These are phyloP conservation scores for Cecidostiba fungosa DNA, from an alignment of 2,888 invertebrate species.

Conservation along the genomic window DNA sequence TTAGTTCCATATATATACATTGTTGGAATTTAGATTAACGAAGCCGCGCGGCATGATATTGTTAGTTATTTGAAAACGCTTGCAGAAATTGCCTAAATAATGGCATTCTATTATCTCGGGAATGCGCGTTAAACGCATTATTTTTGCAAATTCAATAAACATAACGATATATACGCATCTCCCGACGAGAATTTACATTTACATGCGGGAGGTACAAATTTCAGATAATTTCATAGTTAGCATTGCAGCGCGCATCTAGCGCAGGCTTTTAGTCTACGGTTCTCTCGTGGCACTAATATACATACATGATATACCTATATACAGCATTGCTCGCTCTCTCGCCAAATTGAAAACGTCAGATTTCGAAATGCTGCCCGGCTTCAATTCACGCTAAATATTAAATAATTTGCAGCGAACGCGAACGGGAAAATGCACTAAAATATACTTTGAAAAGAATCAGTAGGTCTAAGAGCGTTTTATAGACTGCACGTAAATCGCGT, in stretches of 20 bases:
- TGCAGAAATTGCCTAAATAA: no score
- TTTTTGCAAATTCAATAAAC: neutral
- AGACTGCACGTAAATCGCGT: no score
- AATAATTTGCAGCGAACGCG: no score
- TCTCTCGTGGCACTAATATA: neutral
- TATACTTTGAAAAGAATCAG: no score
- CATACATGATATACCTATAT: neutral
- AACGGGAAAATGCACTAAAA: no score
- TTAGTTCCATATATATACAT: no score
- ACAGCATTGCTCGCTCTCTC: neutral
- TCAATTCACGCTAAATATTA: neutral
- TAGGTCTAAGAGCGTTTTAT: no score
- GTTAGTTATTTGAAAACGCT: no score
- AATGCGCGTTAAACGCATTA: neutral
- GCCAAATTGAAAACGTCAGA: neutral
- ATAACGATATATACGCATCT: neutral
- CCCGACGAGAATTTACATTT: neutral
- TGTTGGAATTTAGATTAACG: no score
- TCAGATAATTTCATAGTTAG: neutral
- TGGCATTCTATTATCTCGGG: no score
- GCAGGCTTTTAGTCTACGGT: neutral
- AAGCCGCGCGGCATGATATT: no score
- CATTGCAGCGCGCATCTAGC: neutral
- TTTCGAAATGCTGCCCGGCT: neutral
- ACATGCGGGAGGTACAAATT: neutral